Evolutionary conservation across 2,888 invertebrate genomes (phyloP).

Genomic region (Diarsia rubi): DNA sequence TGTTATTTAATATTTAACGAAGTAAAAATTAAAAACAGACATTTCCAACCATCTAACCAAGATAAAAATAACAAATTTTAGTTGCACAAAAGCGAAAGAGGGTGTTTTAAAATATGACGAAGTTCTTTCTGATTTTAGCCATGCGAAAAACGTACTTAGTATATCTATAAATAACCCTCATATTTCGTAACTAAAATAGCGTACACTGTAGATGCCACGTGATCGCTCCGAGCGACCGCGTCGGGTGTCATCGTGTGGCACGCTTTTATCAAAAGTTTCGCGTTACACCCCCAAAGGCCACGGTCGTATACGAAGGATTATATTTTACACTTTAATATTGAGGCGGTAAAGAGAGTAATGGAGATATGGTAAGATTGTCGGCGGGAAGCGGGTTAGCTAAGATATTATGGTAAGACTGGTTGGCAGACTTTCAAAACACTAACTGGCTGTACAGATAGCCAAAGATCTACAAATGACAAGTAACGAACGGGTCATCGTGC

Average conservation of each 20-base stretch:
- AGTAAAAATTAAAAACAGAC: background rate
- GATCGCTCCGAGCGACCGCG: conserved; percentile 61
- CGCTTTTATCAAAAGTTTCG: conserved; percentile 78
- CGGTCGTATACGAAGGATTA: conserved; percentile 58
- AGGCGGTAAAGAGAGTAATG: conserved; percentile 26
- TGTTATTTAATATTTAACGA: background rate
- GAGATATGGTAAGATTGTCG: background rate
- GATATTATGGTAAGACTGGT: too few species aligned
- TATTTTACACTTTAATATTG: conserved; percentile 59
- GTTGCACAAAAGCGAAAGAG: background rate
- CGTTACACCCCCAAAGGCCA: conserved; percentile 68
- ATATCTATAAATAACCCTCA: background rate
- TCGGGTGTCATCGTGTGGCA: conserved; percentile 50
- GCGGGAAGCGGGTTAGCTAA: background rate
- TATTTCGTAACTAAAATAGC: conserved; percentile 25
- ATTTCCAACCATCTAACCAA: background rate
- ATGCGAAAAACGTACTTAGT: background rate
- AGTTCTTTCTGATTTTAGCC: background rate
- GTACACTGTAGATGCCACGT: conserved; percentile 58
- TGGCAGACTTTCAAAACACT: too few species aligned
- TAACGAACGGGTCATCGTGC: too few species aligned
- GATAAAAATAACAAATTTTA: background rate
- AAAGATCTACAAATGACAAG: too few species aligned
- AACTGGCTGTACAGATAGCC: too few species aligned
- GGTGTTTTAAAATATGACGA: background rate